Base-by-base conservation (phyloP, 2,888 invertebrate species). In the Nyleta sp. region DNA sequence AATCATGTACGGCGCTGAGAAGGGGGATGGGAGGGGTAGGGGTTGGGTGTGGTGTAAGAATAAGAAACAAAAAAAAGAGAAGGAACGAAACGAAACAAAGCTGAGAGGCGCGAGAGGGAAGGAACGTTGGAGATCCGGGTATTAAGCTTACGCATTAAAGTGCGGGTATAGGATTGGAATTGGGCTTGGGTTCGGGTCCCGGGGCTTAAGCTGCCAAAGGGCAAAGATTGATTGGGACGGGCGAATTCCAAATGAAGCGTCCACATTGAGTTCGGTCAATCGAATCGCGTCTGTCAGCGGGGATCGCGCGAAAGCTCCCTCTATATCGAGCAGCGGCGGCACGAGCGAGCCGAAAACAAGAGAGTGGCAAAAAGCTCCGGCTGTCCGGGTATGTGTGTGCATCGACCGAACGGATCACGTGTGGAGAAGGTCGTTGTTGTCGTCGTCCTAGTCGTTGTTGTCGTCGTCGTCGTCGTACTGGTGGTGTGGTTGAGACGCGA, bases 121-220 rank as follows among this genome's bases (percentile, higher is more conserved):
- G 71, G 35, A 53, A 71, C 53, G 52, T 44, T 35, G 35, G 53
- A 71, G 71, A 71, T 52, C 71, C 38, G 31, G 31, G 42, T 18
- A 52, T 70, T 40, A 55, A 57, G 68, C 68, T 31, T 15, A n/a
- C 68, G 28, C 40, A 18, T 13, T 17, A 38, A 28, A 28, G 68
- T 38, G 28, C 46, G 17, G 44, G 8, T 42, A 11, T n/a, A n/a
- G n/a, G n/a, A n/a, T 10, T 10, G 28, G 28, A 10, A 28, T 28
- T 28, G 42, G 18, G 18, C 4, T 46, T 22, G 46, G 38, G 11
- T 8, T 33, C 0, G 22, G 17, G 11, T 17, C 1, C 24, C 15
- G 28, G 28, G 53, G 42, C 57, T 70, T 48, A 68, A 68, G 13
- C 55, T 20, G 53, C 15, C 53, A 46, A 67, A 67, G 53, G 33